Conservation (phyloP, 2,888 invertebrate genomes). For the Argyra leucocephala region DNA sequence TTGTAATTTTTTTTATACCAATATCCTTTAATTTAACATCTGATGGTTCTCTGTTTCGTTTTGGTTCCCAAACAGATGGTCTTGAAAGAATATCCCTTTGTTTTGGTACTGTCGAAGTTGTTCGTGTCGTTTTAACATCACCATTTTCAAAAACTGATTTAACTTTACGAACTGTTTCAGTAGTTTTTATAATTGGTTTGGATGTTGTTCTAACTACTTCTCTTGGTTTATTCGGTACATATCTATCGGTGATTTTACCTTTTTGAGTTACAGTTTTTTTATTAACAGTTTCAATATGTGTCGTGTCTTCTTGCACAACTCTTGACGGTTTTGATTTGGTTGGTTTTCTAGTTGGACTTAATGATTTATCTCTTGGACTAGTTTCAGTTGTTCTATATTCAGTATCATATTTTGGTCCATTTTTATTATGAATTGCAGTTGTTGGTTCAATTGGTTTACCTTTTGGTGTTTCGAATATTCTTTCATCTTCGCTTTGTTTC, state of each 20-base stretch:
- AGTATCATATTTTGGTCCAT: conserved; percentile 19
- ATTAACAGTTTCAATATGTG: conserved; percentile 17
- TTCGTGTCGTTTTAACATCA: conserved; percentile 16
- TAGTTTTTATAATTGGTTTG: conserved; percentile 45
- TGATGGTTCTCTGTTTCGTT: conserved; percentile 24
- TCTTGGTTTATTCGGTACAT: conserved; percentile 19
- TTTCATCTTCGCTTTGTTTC: conserved; percentile 32
- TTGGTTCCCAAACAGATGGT: conserved; percentile 45
- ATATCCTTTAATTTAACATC: conserved; percentile 46
- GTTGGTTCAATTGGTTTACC: conserved; percentile 7
- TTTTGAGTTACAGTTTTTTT: conserved; percentile 16
- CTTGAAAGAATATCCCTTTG: conserved; percentile 47
- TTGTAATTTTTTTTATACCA: conserved; percentile 38
- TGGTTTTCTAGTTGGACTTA: background rate
- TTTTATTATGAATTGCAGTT: conserved; percentile 26
- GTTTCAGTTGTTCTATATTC: conserved; percentile 18
- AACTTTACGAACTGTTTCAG: conserved; percentile 59
- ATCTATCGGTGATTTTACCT: conserved; percentile 18
- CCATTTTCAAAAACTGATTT: conserved; percentile 63
- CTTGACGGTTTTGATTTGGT: conserved; percentile 1
- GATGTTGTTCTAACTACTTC: conserved; percentile 7
- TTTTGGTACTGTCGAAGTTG: conserved; percentile 31
- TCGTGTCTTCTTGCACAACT: conserved; percentile 14
- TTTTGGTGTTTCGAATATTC: conserved; percentile 23
- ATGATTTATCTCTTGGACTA: conserved; percentile 7